These are phyloP conservation scores for Lophotis ruficrista DNA, from an alignment of 2,113 vertebrate genomes.

Conservation along the genomic window DNA sequence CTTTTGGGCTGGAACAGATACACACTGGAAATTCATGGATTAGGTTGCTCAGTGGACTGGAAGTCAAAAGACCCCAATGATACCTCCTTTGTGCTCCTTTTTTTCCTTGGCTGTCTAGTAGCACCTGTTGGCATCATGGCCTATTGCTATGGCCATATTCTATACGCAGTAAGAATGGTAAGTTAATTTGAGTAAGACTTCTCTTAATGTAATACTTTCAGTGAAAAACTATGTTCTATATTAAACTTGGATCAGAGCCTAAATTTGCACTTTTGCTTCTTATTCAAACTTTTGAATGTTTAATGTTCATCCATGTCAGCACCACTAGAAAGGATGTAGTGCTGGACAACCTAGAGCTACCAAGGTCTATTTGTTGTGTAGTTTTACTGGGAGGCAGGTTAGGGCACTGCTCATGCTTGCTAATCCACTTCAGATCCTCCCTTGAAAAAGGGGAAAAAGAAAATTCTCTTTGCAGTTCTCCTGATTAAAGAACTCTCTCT, in stretches of 20 bases:
- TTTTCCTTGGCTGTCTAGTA: conserved; percentile 89
- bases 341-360: not conserved
- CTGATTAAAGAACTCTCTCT: not conserved
- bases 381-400: not conserved
- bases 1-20: conserved; percentile 94
- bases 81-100: conserved; percentile 88
- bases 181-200: conserved; percentile 50
- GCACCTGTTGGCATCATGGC: conserved; percentile 87
- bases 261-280: not conserved
- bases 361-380: not conserved
- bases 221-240: not conserved
- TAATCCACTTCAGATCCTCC: not conserved
- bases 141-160: conserved; percentile 94
- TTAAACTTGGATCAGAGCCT: not conserved
- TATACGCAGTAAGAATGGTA: conserved; percentile 90
- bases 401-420: not conserved
- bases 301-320: not conserved
- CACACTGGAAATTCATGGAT: conserved; percentile 85
- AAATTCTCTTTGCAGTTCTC: not conserved
- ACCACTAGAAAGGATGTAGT: not conserved
- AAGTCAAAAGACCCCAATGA: conserved; percentile 87
- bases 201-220: not conserved
- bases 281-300: not conserved
- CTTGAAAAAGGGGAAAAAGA: not conserved
- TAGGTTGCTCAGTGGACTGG: conserved; percentile 92